Conservation (phyloP, 2,797 vertebrate genomes). For the Philypnodon macrostomus region DNA sequence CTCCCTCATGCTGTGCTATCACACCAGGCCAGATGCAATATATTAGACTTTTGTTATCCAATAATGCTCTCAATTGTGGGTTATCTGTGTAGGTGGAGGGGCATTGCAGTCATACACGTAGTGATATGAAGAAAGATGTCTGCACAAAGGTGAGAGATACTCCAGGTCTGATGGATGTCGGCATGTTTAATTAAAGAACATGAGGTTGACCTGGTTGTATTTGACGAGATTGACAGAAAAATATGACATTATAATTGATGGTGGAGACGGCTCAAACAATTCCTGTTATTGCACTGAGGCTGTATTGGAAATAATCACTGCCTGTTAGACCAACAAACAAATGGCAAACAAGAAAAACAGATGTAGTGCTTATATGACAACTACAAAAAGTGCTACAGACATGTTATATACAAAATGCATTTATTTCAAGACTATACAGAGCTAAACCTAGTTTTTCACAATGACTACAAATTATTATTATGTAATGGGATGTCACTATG, state of each 20-base stretch:
- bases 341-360: too few species aligned
- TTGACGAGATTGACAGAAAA: constrained; percentile 3
- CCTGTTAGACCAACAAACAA: too few species aligned
- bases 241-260: constrained; percentile 1
- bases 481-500: too few species aligned
- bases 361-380: too few species aligned
- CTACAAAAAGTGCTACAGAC: too few species aligned
- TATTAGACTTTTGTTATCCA: constrained; percentile 41
- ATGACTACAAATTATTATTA: too few species aligned
- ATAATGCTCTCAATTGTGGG: constrained; percentile 29
- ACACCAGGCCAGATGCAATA: constrained; percentile 19
- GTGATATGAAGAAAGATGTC: constrained; percentile 12
- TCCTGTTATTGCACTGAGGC: constrained; percentile 20
- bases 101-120: constrained; percentile 23
- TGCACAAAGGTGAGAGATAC: constrained; percentile 22
- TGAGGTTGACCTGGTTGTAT: constrained; percentile 6
- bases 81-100: constrained; percentile 26
- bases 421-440: too few species aligned
- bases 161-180: constrained; percentile 8
- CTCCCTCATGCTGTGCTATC: constrained; percentile 1
- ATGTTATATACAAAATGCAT: too few species aligned
- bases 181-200: constrained; percentile 4
- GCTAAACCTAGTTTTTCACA: too few species aligned
- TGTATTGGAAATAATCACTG: constrained; percentile 7
- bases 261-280: constrained; percentile 21